These are phyloP conservation scores for Paraplagusia blochii DNA, from an alignment of 2,113 vertebrate species.

Conservation along the genomic window DNA sequence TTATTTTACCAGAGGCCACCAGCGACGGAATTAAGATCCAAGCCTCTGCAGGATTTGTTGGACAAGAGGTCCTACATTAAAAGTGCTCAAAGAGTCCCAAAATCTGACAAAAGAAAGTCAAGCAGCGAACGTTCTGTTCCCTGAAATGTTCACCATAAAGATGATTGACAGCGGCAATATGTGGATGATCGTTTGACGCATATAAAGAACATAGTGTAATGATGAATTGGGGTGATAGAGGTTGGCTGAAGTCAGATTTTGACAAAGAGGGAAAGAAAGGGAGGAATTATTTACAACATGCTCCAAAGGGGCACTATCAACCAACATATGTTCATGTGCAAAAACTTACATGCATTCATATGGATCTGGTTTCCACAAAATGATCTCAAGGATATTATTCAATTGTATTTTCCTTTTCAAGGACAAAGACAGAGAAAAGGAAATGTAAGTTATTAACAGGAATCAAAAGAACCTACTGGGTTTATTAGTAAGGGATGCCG, in stretches of 20 bases:
- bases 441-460: slow-evolving; percentile 81
- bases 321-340: slow-evolving; percentile 56
- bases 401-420: slow-evolving; percentile 62
- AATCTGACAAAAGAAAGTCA: slow-evolving; percentile 22
- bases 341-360: slow-evolving; percentile 58
- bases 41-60: slow-evolving; percentile 21
- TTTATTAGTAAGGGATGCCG: slow-evolving; percentile 77
- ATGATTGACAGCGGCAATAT: slow-evolving; percentile 64
- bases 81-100: slow-evolving; percentile 30
- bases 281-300: slow-evolving; percentile 52
- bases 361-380: slow-evolving; percentile 72
- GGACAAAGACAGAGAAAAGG: slow-evolving; percentile 68
- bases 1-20: slow-evolving; percentile 13
- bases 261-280: slow-evolving; percentile 44
- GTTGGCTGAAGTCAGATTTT: slow-evolving; percentile 41
- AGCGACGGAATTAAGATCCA: slow-evolving; percentile 15
- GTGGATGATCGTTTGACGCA: slow-evolving; percentile 54
- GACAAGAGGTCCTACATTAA: slow-evolving; percentile 29
- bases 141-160: slow-evolving; percentile 52
- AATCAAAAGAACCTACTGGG: slow-evolving; percentile 73
- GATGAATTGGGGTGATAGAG: slow-evolving; percentile 40
- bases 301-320: slow-evolving; percentile 37
- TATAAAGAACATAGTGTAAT: slow-evolving; percentile 51
- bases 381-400: slow-evolving; percentile 65
- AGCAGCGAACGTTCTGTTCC: slow-evolving; percentile 17